A percentile compares a stretch with the other conserved stretches of the same genome.
Evolutionary conservation across 2,888 invertebrate genomes (phyloP).

Genomic region (Leucophora obtusa): DNA sequence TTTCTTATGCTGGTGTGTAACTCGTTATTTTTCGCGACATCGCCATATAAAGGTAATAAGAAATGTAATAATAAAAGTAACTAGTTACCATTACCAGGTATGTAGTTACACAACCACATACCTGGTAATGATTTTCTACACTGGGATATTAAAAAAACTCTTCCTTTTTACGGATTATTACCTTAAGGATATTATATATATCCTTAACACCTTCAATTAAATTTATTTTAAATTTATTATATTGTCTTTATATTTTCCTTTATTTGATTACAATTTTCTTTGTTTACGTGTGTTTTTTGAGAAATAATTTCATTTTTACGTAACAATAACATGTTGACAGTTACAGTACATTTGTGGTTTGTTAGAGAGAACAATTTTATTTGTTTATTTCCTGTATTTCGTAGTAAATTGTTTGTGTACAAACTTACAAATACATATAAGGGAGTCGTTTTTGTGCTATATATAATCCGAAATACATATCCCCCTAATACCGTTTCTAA

Average conservation of each 20-base stretch:
- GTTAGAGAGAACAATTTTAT: slow-evolving; percentile 19
- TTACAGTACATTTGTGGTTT: slow-evolving; percentile 49
- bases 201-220: slow-evolving; percentile 50
- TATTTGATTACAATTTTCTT: neutral
- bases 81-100: too few species aligned
- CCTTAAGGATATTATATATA: neutral
- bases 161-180: too few species aligned
- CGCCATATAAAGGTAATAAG: too few species aligned
- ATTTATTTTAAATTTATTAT: slow-evolving; percentile 18
- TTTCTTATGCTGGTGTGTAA: too few species aligned
- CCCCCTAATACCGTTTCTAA: too few species aligned
- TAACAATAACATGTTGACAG: slow-evolving; percentile 54
- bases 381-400: slow-evolving; percentile 45
- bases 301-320: slow-evolving; percentile 23
- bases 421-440: neutral
- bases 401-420: slow-evolving; percentile 1
- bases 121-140: too few species aligned
- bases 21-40: too few species aligned
- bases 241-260: slow-evolving; percentile 10
- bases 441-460: neutral
- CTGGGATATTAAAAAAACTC: too few species aligned
- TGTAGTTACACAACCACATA: too few species aligned
- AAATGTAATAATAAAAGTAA: too few species aligned
- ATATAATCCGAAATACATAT: too few species aligned
- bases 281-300: neutral